Evolutionary conservation across 2,113 vertebrate genomes (phyloP).

Genomic region (Pseudois nayaur): DNA sequence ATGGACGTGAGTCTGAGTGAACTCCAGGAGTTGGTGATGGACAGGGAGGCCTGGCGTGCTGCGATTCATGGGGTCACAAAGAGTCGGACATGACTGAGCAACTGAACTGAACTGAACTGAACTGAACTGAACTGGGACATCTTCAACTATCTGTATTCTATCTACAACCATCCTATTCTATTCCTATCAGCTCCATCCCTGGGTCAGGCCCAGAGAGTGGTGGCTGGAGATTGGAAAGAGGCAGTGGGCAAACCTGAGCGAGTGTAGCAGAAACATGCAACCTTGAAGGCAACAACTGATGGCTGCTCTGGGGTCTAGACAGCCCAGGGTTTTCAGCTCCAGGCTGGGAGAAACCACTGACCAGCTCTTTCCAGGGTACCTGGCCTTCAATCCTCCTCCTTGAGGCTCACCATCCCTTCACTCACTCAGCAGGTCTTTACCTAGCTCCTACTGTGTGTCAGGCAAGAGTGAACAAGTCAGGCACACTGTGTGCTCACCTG

Average conservation of each 20-base stretch:
- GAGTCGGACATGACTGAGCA: too few relatives aligned
- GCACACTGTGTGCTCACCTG: neutral
- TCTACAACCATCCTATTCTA: neutral
- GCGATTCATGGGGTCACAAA: too few relatives aligned
- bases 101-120: too few relatives aligned
- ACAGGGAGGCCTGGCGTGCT: too few relatives aligned
- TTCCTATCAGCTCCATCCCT: neutral
- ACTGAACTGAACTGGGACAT: neutral
- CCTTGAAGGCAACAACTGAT: neutral
- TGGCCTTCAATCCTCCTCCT: neutral
- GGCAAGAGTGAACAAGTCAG: neutral
- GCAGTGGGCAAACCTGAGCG: too few relatives aligned
- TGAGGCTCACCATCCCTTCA: neutral
- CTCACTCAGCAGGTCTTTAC: neutral
- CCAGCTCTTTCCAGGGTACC: neutral
- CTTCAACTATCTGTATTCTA: neutral
- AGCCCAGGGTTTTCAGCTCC: neutral
- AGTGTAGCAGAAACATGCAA: too few relatives aligned
- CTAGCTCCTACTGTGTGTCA: neutral
- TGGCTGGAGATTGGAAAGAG: neutral
- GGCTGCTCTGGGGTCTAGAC: neutral
- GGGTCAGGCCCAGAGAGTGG: neutral
- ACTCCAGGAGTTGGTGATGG: too few relatives aligned
- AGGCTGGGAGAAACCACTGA: too few relatives aligned
- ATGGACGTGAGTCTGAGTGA: too few relatives aligned